Base-by-base conservation (phyloP, 2,888 invertebrate genomes). In the Choreutis nemorana region DNA sequence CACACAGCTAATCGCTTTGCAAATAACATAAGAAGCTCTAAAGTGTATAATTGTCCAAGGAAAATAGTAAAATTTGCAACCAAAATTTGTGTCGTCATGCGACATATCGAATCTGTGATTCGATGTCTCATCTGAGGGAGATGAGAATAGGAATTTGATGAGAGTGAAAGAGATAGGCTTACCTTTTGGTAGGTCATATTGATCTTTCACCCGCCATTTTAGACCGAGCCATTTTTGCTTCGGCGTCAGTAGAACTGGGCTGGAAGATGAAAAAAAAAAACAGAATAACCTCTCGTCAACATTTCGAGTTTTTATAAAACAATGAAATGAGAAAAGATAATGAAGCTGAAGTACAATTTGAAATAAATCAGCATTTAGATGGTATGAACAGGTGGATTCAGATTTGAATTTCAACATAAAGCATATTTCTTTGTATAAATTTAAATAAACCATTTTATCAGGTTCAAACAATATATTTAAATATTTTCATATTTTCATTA, bases 121-220 rank as follows among this genome's bases (percentile, higher is more conserved):
- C 50, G 49, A 42, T 52, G 51, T 51, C 51, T 52, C 57, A 68
- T 46, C 50, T 45, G 60, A 73, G 39, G 37, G 59, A 53, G 65
- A 70, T 8, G 30, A 40, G 24, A 30, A 31, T 43, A 45, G 33
- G 30, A 45, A 45, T 29, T 23, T 12, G 8, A 26, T 30, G 34
- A 32, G 71, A 37, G 43, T 22, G 54, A 72, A 36, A 43, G 55
- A 40, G 70, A 67, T 18, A 49, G 54, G 32, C 36, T 52, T 29
- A 64, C 63, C 67, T 70, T 77, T 73, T 61, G 70, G 72, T 72
- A 61, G 72, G 58, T 73, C 65, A 75, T 79, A 80, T 79, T 80
- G 79, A 80, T 80, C 79, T 78, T 72, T 73, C 72, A 71, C 68
- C 77, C 77, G 73, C 78, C 78, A 77, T 78, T 75, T 77, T 75